Evolutionary conservation across 2,888 invertebrate genomes (phyloP), one percentile per base, ranked within the genome.

Genomic region (Balanococcus diminutus): DNA sequence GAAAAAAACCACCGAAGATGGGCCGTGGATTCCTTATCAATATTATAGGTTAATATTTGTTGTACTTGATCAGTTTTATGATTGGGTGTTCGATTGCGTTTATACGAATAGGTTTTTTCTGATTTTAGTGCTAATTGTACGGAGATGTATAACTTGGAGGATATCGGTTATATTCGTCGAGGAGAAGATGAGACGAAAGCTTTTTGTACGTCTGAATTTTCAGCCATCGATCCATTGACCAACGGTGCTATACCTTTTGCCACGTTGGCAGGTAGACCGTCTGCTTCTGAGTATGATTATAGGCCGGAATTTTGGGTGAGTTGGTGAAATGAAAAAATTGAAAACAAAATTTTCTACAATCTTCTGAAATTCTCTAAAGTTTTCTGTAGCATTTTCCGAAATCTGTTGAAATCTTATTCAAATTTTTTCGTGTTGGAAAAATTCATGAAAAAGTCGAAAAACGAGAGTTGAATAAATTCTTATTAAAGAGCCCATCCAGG

Each of bases 151-250:
- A 94, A 94, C 0, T 91, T 97, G 81, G 94, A 95, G 1, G 97
- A 98, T 88, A 93, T 93, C 36, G 92, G 93, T 81, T 92, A 94
- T 36, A 92, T 93, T 0, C 93, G 95, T 85, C 91, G 94, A 3
- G 94, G 94, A 0, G 94, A 94, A 36, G 93, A 94, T 75, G 98
- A 99, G 90, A 96, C 97, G 0, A 92, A 95, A 87, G 97, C 99
- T 0, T 92, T 99, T n/a, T 99, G 99, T 90, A 98, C 96, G n/a
- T 96, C 97, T 87, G 98, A 98, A 89, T 99, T 96, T 91, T 98
- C 98, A 4, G 99, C 99, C 89, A 98, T 99, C 88, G 97, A 98
- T 0, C 99, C 99, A 0, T 91, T 99, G 87, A 94, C 96, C 2
- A 98, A 96, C 19, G 99, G 98, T 22, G 97, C 96, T 89, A 96